Conservation (phyloP, 1,140 invertebrate genomes). For the Solen grandis region DNA sequence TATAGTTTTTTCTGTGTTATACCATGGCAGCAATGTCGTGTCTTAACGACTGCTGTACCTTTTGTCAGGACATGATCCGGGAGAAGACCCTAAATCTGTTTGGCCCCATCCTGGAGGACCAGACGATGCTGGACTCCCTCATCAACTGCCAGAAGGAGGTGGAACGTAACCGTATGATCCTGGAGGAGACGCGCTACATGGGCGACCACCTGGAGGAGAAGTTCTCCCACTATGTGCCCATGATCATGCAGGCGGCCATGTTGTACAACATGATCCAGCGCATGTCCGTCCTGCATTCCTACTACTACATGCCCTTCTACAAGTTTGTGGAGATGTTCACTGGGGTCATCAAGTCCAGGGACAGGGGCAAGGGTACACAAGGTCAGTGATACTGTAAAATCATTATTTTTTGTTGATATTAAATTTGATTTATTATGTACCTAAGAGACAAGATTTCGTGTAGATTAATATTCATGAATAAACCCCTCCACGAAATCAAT, state of each 20-base stretch:
- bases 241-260: conserved; percentile 75
- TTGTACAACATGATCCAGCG: conserved; percentile 75
- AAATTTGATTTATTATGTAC: too few relatives aligned
- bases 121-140: conserved; percentile 76
- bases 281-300: conserved; percentile 71
- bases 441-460: too few relatives aligned
- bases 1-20: too few relatives aligned
- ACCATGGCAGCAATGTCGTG: too few relatives aligned
- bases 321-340: conserved; percentile 75
- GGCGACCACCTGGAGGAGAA: conserved; percentile 77
- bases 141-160: conserved; percentile 74
- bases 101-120: conserved; percentile 76
- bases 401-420: too few relatives aligned
- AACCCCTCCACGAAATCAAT: too few relatives aligned
- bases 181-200: conserved; percentile 77
- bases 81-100: conserved; percentile 77
- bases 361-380: conserved; percentile 76
- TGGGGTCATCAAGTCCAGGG: conserved; percentile 65
- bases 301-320: conserved; percentile 77
- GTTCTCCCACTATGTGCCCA: conserved; percentile 74
- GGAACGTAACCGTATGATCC: conserved; percentile 72
- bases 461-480: too few relatives aligned
- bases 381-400: conserved; percentile 62
- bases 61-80: conserved; percentile 73
- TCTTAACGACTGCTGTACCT: too few relatives aligned